Evolutionary conservation across 2,888 invertebrate genomes (phyloP).

Genomic region (Galeruca laticollis): DNA sequence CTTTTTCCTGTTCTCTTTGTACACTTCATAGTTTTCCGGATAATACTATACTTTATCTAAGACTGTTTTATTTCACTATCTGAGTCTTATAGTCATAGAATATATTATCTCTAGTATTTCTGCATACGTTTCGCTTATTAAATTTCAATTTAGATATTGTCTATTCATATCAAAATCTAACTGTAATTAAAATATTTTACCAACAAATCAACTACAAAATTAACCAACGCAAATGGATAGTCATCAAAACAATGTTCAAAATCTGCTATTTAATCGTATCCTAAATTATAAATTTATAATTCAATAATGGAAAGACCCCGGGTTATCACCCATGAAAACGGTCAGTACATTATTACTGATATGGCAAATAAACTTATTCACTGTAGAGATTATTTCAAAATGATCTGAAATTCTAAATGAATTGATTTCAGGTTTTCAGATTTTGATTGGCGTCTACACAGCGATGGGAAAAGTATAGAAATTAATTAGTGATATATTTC

Average conservation of each 20-base stretch:
- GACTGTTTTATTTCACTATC: too few species aligned
- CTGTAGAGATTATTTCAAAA: slow-evolving; percentile 28
- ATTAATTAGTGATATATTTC: background rate
- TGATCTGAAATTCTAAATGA: slow-evolving; percentile 26
- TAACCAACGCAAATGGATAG: slow-evolving; percentile 46
- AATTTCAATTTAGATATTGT: background rate
- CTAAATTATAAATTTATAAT: slow-evolving; percentile 43
- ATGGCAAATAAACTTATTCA: slow-evolving; percentile 31
- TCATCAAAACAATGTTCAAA: slow-evolving; percentile 39
- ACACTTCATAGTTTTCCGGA: too few species aligned
- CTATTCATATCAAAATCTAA: background rate
- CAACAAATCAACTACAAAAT: slow-evolving; percentile 43
- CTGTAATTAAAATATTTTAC: background rate
- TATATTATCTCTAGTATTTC: too few species aligned
- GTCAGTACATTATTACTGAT: slow-evolving; percentile 33
- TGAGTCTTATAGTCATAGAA: too few species aligned
- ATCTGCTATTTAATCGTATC: slow-evolving; percentile 44
- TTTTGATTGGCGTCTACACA: background rate
- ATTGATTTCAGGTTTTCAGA: slow-evolving; percentile 15
- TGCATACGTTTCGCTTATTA: too few species aligned
- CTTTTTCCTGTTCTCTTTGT: too few species aligned
- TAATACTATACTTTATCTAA: too few species aligned
- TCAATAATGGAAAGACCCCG: slow-evolving; percentile 36
- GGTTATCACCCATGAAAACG: slow-evolving; percentile 34
- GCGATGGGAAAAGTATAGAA: background rate